Conservation (phyloP, 2,888 invertebrate species). For the Drosophila austrosaltans region DNA sequence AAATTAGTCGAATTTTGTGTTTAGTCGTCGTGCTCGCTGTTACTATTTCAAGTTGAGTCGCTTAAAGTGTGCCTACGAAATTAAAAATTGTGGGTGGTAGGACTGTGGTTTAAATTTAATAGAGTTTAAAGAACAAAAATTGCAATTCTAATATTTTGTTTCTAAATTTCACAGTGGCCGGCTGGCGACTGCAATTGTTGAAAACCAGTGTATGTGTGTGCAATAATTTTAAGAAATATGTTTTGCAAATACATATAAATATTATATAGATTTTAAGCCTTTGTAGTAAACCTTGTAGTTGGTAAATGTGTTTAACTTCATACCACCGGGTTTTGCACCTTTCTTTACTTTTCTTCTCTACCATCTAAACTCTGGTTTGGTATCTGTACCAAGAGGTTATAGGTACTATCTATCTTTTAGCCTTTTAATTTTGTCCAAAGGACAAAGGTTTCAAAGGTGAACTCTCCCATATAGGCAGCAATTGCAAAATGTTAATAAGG, state of each 20-base stretch:
- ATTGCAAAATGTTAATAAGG: no score
- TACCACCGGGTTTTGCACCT: background rate
- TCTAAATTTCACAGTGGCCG: conserved; percentile 7
- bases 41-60: no score
- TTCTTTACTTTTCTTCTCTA: background rate
- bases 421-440: background rate
- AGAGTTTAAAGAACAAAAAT: no score
- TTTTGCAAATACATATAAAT: conserved; percentile 25
- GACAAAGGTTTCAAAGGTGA: no score
- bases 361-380: background rate
- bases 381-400: no score
- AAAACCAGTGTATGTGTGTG: conserved; percentile 16
- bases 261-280: conserved; percentile 28
- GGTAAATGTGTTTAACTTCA: conserved; percentile 23
- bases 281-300: conserved; percentile 27
- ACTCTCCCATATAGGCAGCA: no score
- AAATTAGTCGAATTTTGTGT: no score
- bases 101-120: background rate
- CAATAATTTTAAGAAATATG: conserved; percentile 35
- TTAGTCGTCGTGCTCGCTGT: no score
- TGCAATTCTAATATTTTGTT: background rate
- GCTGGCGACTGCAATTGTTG: background rate
- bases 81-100: background rate
- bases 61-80: no score
- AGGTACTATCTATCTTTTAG: background rate